phyloP scores from a whole-genome alignment of 2,888 invertebrate genomes.

The Eupithecia tripunctaria region DNA sequence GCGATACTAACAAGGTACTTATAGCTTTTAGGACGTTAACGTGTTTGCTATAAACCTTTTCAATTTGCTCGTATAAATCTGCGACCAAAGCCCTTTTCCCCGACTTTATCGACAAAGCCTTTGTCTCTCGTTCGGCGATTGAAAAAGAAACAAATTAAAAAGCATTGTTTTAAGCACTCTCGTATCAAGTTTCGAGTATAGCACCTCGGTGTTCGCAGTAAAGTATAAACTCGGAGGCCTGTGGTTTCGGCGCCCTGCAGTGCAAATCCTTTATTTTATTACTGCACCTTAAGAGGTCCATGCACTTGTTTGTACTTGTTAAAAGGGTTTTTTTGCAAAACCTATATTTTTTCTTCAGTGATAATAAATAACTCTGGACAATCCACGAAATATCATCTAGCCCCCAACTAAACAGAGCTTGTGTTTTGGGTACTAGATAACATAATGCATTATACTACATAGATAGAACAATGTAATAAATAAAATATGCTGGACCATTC shows the following conservation, averaged over 20 bases:
- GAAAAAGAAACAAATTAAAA: slow-evolving; percentile 48
- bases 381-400: no score
- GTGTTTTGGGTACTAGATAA: background rate
- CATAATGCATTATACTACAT: no score
- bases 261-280: slow-evolving; percentile 69
- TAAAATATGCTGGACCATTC: no score
- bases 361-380: background rate
- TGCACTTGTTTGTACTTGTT: slow-evolving; percentile 64
- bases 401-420: no score
- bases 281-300: slow-evolving; percentile 65
- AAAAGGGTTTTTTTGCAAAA: background rate
- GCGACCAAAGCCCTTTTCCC: slow-evolving; percentile 9
- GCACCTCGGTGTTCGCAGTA: slow-evolving; percentile 48
- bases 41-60: slow-evolving; percentile 15
- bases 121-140: slow-evolving; percentile 37
- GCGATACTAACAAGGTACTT: background rate
- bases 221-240: slow-evolving; percentile 51
- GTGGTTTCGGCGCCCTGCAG: slow-evolving; percentile 66
- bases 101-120: slow-evolving; percentile 17
- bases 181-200: slow-evolving; percentile 59
- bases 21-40: background rate
- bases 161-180: slow-evolving; percentile 53
- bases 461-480: no score
- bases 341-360: background rate
- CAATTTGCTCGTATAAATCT: slow-evolving; percentile 20